Evolutionary conservation across 1,140 invertebrate species (phyloP).

Genomic region (Brachionus manjavacas): DNA sequence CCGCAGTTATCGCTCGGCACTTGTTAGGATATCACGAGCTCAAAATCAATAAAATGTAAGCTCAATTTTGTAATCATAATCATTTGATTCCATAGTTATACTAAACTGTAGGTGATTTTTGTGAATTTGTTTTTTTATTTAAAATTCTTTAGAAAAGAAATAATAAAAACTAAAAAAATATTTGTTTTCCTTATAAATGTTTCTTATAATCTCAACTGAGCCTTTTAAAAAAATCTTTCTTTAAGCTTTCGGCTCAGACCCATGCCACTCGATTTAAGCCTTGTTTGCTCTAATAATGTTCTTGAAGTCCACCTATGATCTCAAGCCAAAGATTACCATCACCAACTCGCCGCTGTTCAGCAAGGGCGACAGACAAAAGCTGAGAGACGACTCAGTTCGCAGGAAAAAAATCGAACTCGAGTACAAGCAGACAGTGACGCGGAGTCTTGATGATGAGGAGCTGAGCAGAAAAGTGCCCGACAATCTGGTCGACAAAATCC

Average conservation of each 20-base stretch:
- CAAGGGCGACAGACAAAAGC: not conserved
- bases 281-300: not conserved
- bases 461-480: not conserved
- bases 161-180: not conserved
- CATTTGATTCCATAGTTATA: not conserved
- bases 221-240: not conserved
- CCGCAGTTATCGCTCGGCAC: not conserved
- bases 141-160: not conserved
- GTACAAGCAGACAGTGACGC: not conserved
- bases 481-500: not conserved
- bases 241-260: not conserved
- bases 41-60: constrained; percentile 4
- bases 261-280: not conserved
- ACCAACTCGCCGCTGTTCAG: not conserved
- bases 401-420: not conserved
- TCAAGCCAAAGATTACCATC: not conserved
- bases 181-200: constrained; percentile 1
- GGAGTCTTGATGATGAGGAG: not conserved
- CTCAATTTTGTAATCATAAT: not conserved
- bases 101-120: not conserved
- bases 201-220: not conserved
- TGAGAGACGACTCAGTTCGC: not conserved
- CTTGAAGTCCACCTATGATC: not conserved
- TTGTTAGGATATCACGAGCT: not conserved
- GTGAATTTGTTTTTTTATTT: not conserved